Conservation (phyloP, 2,888 invertebrate genomes). For the Xestobium rufovillosum region DNA sequence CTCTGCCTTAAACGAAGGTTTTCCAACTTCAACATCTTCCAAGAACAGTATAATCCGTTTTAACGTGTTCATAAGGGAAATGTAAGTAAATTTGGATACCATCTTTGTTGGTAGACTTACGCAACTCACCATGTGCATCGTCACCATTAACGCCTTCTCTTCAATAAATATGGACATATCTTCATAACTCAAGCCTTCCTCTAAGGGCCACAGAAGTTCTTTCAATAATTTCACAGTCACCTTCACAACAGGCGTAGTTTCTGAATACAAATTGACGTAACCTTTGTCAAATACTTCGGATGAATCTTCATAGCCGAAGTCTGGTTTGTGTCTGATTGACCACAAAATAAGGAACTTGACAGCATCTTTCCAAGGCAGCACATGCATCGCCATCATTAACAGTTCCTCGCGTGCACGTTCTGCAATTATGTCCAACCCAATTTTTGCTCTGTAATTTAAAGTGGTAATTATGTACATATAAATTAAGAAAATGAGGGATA, state of each 20-base stretch:
- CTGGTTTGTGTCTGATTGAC: conserved; percentile 30
- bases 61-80: neutral
- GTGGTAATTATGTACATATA: conserved; percentile 1
- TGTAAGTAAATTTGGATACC: neutral
- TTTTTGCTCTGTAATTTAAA: conserved; percentile 15
- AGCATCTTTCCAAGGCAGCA: conserved; percentile 26
- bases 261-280: conserved; percentile 53
- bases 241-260: conserved; percentile 37
- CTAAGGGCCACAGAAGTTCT: conserved; percentile 27
- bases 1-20: neutral
- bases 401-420: conserved; percentile 35
- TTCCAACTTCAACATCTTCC: neutral
- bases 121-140: conserved; percentile 29
- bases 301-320: conserved; percentile 20
- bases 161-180: conserved; percentile 34
- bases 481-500: no score
- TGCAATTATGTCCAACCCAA: conserved; percentile 28
- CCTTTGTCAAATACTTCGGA: conserved; percentile 54
- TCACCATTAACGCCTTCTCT: conserved; percentile 33
- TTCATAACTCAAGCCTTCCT: conserved; percentile 29
- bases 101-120: conserved; percentile 12
- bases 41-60: neutral
- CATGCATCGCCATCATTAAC: conserved; percentile 25
- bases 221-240: conserved; percentile 21
- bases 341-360: conserved; percentile 33